Percentiles rank a stretch among this genome's conserved stretches.
Conservation (phyloP, 1,140 invertebrate genomes). For the Aphidius gifuensis region DNA sequence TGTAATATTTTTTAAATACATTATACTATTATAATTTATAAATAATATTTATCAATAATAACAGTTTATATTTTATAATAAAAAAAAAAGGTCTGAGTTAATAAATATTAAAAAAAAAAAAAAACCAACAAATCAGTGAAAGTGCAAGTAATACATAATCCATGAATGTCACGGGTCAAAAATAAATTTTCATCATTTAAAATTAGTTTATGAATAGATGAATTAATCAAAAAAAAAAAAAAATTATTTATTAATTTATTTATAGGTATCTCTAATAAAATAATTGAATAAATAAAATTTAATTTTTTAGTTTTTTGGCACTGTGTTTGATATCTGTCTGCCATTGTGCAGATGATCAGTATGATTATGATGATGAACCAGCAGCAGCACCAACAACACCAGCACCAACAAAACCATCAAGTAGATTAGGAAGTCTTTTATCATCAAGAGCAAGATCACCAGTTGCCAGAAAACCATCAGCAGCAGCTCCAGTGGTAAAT, state of each 20-base stretch:
- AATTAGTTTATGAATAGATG: slow-evolving; percentile 2
- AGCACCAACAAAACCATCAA: slow-evolving; percentile 30
- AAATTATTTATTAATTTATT: not conserved
- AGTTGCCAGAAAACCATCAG: slow-evolving; percentile 33
- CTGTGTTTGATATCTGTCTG: slow-evolving; percentile 35
- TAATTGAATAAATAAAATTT: not conserved
- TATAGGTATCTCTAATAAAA: not conserved
- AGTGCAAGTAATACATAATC: slow-evolving; percentile 35
- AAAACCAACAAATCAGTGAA: slow-evolving; percentile 34
- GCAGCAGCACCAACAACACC: slow-evolving; percentile 34
- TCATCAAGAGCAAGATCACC: slow-evolving; percentile 34
- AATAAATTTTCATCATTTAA: slow-evolving; percentile 24
- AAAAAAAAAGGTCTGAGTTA: no score
- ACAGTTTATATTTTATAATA: no score
- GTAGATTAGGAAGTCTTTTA: slow-evolving; percentile 37
- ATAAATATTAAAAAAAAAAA: no score
- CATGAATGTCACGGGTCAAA: slow-evolving; percentile 48
- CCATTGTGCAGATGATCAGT: slow-evolving; percentile 37
- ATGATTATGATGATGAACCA: slow-evolving; percentile 41
- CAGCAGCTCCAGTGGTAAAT: not conserved
- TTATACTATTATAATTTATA: no score
- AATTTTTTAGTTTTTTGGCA: slow-evolving; percentile 34
- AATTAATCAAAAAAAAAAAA: slow-evolving; percentile 4
- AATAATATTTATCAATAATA: no score
- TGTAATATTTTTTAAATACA: no score